These are phyloP conservation scores for Ochlodes sylvanus DNA, from an alignment of 2,888 invertebrate genomes.

Conservation along the genomic window DNA sequence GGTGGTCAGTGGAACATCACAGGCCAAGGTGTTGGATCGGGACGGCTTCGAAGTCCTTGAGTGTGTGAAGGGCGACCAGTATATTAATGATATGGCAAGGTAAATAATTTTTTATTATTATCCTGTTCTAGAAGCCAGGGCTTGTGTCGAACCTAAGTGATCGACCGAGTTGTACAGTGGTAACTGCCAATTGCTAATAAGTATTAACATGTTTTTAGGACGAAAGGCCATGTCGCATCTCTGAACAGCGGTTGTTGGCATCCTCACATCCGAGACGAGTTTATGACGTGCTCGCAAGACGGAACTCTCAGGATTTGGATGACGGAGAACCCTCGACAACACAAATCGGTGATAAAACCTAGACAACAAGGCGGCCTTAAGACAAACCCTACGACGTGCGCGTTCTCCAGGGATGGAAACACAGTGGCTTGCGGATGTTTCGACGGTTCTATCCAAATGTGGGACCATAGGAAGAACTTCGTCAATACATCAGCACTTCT, in stretches of 20 bases:
- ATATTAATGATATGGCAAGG: constrained; percentile 96
- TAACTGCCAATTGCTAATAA: no score
- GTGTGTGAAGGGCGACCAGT: constrained; percentile 97
- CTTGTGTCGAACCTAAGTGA: no score
- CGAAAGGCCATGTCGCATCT: constrained; percentile 97
- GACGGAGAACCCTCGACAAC: constrained; percentile 90
- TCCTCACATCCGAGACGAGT: constrained; percentile 94
- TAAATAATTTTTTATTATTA: constrained; percentile 41
- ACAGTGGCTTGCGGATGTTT: constrained; percentile 95
- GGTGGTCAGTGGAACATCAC: constrained; percentile 95
- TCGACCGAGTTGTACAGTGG: no score
- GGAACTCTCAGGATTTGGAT: constrained; percentile 97
- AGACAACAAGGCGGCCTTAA: constrained; percentile 94
- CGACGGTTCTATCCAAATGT: constrained; percentile 98
- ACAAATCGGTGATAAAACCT: constrained; percentile 94
- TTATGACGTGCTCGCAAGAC: constrained; percentile 97
- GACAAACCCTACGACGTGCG: constrained; percentile 93
- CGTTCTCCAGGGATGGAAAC: constrained; percentile 93
- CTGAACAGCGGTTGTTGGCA: constrained; percentile 97
- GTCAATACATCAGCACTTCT: constrained; percentile 93
- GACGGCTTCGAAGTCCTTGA: constrained; percentile 97
- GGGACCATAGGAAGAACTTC: constrained; percentile 97
- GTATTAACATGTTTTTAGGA: constrained; percentile 66
- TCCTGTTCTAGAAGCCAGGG: no score
- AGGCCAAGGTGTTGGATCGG: constrained; percentile 96